Evolutionary conservation across 1,140 invertebrate species (phyloP), one percentile per base, ranked within the genome.

Genomic region (Drosophila ambigua): DNA sequence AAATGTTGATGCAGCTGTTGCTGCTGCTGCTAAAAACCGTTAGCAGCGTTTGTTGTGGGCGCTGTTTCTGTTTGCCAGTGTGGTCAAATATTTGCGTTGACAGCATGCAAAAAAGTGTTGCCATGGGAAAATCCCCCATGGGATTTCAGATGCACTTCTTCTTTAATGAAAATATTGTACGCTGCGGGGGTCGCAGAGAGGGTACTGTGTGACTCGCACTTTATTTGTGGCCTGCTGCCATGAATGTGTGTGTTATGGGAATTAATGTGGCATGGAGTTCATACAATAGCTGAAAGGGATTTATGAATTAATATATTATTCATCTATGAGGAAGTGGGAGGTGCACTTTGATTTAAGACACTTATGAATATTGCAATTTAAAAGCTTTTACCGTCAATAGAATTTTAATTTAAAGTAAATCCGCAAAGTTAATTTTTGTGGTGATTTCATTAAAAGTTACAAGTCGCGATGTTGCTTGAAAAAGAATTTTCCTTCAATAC

Each of bases 1-100:
- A 24, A 65, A 78, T 78, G 76, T 78, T 75, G 58, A 61, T 58
- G 55, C 75, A 75, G 75, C 72, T 78, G 76, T 72, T 74, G 55
- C 58, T 54, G 39, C 45, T 72, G 41, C 13, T 60, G 46, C 16
- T 41, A 64, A 53, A 54, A 60, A 46, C 44, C 77, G 49, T 31
- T 50, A 68, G 48, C 43, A 45, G 46, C 24, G 28, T 13, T 65
- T 50, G 46, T 48, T 65, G 11, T 15, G 23, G 54, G 39, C 44
- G 55, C 65, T 65, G 77, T 63, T 65, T 64, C 45, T 54, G 46
- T 58, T 73, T 80, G 57, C 63, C 57, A 39, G 44, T 76, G 78
- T 58, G 82, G 82, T 75, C 71, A 81, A 88, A 85, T 82, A 82
- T 72, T 76, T 77, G 71, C 48, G 66, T 49, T 79, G 66, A 72